phyloP scores from a whole-genome alignment of 2,888 invertebrate genomes.

The Ypsolopha sequella region DNA sequence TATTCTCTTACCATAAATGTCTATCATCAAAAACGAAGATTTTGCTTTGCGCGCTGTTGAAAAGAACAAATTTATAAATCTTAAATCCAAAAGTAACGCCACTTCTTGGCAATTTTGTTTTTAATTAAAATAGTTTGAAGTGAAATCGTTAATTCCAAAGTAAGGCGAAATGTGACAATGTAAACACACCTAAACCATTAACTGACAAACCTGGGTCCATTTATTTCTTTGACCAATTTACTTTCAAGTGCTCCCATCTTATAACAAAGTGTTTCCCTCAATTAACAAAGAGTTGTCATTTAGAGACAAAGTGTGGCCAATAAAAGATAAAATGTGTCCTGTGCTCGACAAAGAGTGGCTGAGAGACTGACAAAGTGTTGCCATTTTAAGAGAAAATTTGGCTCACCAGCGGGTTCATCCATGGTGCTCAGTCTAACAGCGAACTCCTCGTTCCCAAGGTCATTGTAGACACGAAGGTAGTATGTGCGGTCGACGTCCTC shows the following conservation, averaged over 20 bases:
- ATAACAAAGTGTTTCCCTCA: no score
- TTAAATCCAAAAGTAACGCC: neutral
- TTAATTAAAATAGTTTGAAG: slow-evolving; percentile 2
- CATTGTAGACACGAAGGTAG: slow-evolving; percentile 76
- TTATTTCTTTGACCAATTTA: no score
- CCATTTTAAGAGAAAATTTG: neutral
- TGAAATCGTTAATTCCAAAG: no score
- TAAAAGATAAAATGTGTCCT: no score
- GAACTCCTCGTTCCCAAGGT: slow-evolving; percentile 75
- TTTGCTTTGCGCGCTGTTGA: slow-evolving; percentile 43
- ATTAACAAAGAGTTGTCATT: no score
- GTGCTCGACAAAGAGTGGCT: no score
- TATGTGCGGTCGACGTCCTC: slow-evolving; percentile 83
- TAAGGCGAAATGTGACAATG: no score
- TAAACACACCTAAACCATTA: no score
- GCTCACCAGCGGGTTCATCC: slow-evolving; percentile 69
- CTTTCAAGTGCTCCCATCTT: no score
- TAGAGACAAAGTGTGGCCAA: no score
- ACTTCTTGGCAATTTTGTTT: neutral
- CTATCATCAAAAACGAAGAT: slow-evolving; percentile 36
- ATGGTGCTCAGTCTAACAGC: slow-evolving; percentile 78
- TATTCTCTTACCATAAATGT: slow-evolving; percentile 48
- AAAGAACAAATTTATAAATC: neutral
- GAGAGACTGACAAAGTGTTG: no score
- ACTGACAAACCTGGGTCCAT: no score